A percentile compares a stretch with the other conserved stretches of the same genome.
Evolutionary conservation across 2,888 invertebrate genomes (phyloP).

Genomic region (Drosophila quinaria): DNA sequence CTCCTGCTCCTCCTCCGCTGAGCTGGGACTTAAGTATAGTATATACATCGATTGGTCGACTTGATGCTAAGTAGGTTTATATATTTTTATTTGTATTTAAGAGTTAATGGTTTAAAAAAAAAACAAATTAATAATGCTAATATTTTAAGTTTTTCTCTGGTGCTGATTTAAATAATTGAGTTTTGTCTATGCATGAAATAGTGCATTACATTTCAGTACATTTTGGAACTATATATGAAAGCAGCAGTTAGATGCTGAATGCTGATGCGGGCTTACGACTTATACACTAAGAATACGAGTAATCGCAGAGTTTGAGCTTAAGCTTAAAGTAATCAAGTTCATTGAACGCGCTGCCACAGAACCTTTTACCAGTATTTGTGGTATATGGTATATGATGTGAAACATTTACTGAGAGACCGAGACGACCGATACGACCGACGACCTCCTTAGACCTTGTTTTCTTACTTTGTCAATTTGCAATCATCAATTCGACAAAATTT

Average conservation of each 20-base stretch:
- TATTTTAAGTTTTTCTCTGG: conserved; percentile 26
- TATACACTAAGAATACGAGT: conserved; percentile 45
- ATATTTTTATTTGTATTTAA: conserved; percentile 40
- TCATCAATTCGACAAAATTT: conserved; percentile 84
- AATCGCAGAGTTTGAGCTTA: conserved; percentile 38
- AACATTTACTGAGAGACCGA: conserved; percentile 63
- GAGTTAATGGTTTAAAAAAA: conserved; percentile 46
- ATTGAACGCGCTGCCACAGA: conserved; percentile 68
- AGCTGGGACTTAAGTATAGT: conserved; percentile 43
- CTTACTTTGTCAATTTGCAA: conserved; percentile 77
- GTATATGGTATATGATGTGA: conserved; percentile 13
- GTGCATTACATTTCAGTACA: conserved; percentile 52
- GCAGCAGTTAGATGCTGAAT: conserved; percentile 46
- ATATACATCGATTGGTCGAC: conserved; percentile 31
- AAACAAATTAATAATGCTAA: conserved; percentile 39
- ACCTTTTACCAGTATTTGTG: too few species aligned
- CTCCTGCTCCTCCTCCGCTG: conserved; percentile 57
- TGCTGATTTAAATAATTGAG: conserved; percentile 26
- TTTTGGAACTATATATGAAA: conserved; percentile 33
- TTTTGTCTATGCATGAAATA: conserved; percentile 42
- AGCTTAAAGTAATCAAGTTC: conserved; percentile 28
- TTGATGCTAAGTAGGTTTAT: conserved; percentile 52
- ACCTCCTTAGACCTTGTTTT: conserved; percentile 77
- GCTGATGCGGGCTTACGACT: conserved; percentile 56
- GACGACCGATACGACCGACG: conserved; percentile 66